Percentiles rank a stretch among this genome's conserved stretches.
Evolutionary conservation across 2,888 invertebrate genomes (phyloP).

Genomic region (Scaptomyza tumidula): DNA sequence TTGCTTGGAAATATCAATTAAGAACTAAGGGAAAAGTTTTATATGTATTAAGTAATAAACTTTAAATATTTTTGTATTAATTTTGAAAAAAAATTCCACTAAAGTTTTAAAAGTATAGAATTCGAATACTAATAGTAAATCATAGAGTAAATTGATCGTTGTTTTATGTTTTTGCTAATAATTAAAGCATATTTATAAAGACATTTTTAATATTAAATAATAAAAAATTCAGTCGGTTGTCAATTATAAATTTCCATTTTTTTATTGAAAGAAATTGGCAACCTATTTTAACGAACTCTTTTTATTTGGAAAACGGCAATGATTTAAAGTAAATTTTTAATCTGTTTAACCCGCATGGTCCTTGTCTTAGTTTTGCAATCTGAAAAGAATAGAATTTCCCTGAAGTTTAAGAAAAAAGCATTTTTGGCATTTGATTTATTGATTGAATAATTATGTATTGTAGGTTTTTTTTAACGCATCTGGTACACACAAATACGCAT

Average conservation of each 20-base stretch:
- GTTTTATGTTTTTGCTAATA: too few species aligned
- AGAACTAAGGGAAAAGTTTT: background rate
- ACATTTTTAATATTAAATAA: too few species aligned
- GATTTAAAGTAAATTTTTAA: too few species aligned
- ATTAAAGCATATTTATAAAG: too few species aligned
- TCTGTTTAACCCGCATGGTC: too few species aligned
- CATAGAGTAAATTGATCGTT: too few species aligned
- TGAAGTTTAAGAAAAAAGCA: background rate
- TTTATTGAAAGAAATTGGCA: too few species aligned
- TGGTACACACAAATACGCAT: conserved; percentile 66
- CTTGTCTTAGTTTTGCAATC: background rate
- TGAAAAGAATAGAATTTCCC: background rate
- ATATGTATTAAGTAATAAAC: background rate
- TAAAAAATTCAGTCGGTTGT: too few species aligned
- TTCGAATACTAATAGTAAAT: too few species aligned
- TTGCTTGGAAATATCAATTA: background rate
- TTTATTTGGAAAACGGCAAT: too few species aligned
- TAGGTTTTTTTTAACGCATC: conserved; percentile 67
- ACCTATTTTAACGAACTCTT: too few species aligned
- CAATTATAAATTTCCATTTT: too few species aligned
- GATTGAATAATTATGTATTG: conserved; percentile 77
- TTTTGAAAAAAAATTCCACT: background rate
- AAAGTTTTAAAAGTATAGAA: background rate
- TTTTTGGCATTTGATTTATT: conserved; percentile 76
- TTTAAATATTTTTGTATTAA: background rate